Base-by-base conservation (phyloP, 2,888 invertebrate genomes). In the Empis stercorea region DNA sequence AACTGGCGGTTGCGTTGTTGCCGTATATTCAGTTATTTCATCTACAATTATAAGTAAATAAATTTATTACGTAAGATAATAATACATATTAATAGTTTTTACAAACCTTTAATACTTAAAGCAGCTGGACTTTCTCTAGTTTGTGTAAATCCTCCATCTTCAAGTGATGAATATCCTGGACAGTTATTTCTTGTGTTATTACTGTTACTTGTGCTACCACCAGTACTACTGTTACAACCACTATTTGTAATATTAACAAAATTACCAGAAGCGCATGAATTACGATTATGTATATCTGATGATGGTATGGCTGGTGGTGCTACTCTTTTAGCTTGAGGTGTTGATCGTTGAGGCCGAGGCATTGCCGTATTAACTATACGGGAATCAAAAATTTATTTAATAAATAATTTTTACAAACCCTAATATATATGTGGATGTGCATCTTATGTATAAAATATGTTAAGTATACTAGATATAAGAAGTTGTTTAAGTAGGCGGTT, bases 271-370 rank as follows among this genome's bases (percentile, higher is more conserved):
- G 49, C 50, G 32, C 52, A 50, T 47, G 57, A 55, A 46, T 55
- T 52, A 69, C 85, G 85, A 50, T 87, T 79, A 71, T 84, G 80
- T 55, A 82, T 80, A 66, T 84, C 82, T 27, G 48, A 37, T 38
- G 88, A 62, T 43, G 88, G 87, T 56, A 88, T 84, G 46, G 87
- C 86, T 40, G 88, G 88, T 60, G 91, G 91, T 59, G 89, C 84
- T 65, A 91, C 89, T 73, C 88, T 87, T 73, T 91, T 91, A 63
- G 84, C 87, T 73, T 87, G 87, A 68, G 84, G 81, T 70, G 83
- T 81, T 71, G 80, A 77, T 74, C 82, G 82, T 63, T 79, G 80
- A 62, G 86, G 82, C 74, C 88, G 85, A 84, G 88, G 87, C 68
- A 88, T 88, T 77, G 86, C 87, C 77, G 85, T 86, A 86, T 78